Conservation (phyloP, 1,140 invertebrate genomes). For the Neodiprion lecontei region DNA sequence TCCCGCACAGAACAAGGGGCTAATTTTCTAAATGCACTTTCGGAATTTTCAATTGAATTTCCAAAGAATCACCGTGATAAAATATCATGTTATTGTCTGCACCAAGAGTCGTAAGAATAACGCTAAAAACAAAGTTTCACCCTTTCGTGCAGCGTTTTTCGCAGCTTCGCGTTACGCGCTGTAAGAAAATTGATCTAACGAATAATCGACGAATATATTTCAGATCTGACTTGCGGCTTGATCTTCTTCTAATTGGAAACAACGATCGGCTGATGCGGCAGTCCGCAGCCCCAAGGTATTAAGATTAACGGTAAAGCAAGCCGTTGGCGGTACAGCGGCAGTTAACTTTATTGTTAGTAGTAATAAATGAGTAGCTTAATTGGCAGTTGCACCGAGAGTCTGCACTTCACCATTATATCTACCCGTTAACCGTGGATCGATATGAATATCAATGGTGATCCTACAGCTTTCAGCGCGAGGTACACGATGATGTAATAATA, state of each 20-base stretch:
- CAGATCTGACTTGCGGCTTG: neutral
- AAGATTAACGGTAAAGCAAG: neutral
- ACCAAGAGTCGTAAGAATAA: too few relatives aligned
- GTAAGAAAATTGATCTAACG: too few relatives aligned
- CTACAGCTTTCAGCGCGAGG: neutral
- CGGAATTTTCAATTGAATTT: too few relatives aligned
- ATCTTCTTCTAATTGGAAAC: neutral
- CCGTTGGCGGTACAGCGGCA: neutral
- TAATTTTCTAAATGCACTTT: too few relatives aligned
- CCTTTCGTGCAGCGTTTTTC: too few relatives aligned
- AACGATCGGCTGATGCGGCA: too few relatives aligned
- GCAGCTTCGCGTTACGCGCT: too few relatives aligned
- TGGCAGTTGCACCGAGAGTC: neutral
- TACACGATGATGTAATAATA: neutral
- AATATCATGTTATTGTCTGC: too few relatives aligned
- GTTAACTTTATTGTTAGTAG: neutral
- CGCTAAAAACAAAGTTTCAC: too few relatives aligned
- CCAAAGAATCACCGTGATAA: too few relatives aligned
- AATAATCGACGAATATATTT: too few relatives aligned
- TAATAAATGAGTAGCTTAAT: constrained; percentile 3
- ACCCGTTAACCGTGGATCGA: neutral
- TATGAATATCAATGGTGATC: constrained; percentile 8
- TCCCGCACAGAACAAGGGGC: too few relatives aligned
- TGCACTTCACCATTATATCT: neutral
- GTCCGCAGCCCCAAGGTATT: neutral